Base-by-base conservation (phyloP, 2,113 vertebrate species). In the Xyliphius kryptos region DNA sequence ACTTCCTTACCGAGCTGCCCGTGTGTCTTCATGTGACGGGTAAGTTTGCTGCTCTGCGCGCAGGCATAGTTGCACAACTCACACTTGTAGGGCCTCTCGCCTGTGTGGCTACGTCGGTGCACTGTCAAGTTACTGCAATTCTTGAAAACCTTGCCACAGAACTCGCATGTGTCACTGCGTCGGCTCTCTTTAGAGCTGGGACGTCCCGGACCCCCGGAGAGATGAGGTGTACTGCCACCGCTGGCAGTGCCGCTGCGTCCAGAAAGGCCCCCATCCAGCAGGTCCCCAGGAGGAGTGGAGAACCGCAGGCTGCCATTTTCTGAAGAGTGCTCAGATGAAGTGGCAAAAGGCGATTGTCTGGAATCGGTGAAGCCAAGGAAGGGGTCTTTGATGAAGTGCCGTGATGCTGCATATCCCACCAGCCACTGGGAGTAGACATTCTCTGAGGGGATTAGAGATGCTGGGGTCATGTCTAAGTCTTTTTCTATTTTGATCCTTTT, bases 51-150 rank as follows among this genome's bases (percentile, higher is more conserved):
- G 91, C 95, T 98, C 91, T 98, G 95, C 67, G 95, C 95, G 52
- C 95, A 98, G 77, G 95, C 95, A 82, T 98, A 98, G 92, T 95
- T 98, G 89, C 95, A 98, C 88, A 98, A 89, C 89, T 97, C 96
- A 72, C 96, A 98, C 89, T 98, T 98, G 92, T 98, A 98, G 85
- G 96, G 96, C 87, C 96, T 82, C 86, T 98, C 96, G 21, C 96
- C 96, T 55, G 96, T 98, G 91, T 98, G 96, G 82, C 95, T 97
- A 83, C 96, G 92, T 66, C 96, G 90, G 83, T 98, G 96, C 77
- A 98, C 96, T 50, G 96, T 98, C 82, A 98, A 88, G 88, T 98
- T 98, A 91, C 96, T 98, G 89, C 96, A 97, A 93, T 98, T 98
- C 88, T 98, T 98, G 83, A 98, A 98, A 78, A 98, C 90, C 83